Percentiles rank a stretch among this genome's conserved stretches.
These are phyloP conservation scores for Luscinia luscinia DNA, from an alignment of 2,797 vertebrate species.

Conservation along the genomic window DNA sequence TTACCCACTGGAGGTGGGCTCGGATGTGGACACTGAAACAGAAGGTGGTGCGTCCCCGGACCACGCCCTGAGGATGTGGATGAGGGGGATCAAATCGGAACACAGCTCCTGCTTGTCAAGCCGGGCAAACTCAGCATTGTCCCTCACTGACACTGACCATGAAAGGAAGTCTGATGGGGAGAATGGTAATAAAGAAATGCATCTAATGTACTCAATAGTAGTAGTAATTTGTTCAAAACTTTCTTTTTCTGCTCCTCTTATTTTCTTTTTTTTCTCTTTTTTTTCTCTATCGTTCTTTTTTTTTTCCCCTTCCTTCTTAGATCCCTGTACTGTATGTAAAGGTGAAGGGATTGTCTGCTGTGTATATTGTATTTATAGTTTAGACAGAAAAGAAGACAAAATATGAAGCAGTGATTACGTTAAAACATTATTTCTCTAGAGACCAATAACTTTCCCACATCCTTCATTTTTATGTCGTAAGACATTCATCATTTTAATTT, in stretches of 20 bases:
- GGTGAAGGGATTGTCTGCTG: background rate
- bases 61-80: slow-evolving; percentile 94
- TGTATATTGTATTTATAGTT: background rate
- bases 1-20: slow-evolving; percentile 89
- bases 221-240: background rate
- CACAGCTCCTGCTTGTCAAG: slow-evolving; percentile 96
- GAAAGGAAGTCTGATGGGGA: slow-evolving; percentile 97
- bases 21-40: slow-evolving; percentile 92
- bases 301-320: background rate
- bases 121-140: slow-evolving; percentile 94
- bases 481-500: background rate
- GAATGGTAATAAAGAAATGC: slow-evolving; percentile 85
- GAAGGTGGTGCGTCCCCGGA: slow-evolving; percentile 91
- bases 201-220: background rate
- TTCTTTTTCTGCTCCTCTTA: background rate
- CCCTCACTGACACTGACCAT: slow-evolving; percentile 97
- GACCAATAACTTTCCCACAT: background rate
- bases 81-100: slow-evolving; percentile 93
- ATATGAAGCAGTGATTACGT: background rate
- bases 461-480: background rate
- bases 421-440: background rate
- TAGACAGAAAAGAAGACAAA: background rate
- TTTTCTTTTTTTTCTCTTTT: background rate
- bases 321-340: background rate
- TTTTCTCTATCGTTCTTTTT: background rate